Evolutionary conservation across 2,888 invertebrate species (phyloP).

Genomic region (Marasmarcha lunaedactyla): DNA sequence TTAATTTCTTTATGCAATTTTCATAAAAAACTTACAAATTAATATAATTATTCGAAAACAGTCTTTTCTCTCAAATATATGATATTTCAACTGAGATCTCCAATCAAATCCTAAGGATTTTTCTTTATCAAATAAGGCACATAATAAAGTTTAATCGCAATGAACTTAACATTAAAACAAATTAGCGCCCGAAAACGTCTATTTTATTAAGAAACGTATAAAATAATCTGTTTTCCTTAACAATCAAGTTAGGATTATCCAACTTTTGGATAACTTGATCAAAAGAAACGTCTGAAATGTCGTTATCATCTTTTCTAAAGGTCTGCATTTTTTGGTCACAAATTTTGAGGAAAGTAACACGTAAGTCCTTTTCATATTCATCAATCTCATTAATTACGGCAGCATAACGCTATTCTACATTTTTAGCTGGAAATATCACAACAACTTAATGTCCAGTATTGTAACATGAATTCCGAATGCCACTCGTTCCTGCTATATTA

Average conservation of each 20-base stretch:
- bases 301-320: slow-evolving; percentile 6
- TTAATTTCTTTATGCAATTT: not conserved
- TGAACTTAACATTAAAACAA: too few species aligned
- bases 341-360: slow-evolving; percentile 8
- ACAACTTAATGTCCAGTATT: slow-evolving; percentile 1
- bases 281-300: too few species aligned
- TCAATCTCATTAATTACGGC: too few species aligned
- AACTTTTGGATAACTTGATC: too few species aligned
- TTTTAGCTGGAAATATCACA: slow-evolving; percentile 3
- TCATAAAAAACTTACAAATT: not conserved
- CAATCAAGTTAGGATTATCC: too few species aligned
- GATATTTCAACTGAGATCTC: too few species aligned
- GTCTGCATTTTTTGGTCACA: slow-evolving; percentile 6
- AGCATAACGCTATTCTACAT: slow-evolving; percentile 6
- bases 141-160: too few species aligned
- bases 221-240: too few species aligned
- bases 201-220: not conserved
- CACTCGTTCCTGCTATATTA: slow-evolving; percentile 2
- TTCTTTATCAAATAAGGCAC: not conserved
- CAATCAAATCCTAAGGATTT: too few species aligned
- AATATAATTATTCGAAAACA: not conserved
- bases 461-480: too few species aligned
- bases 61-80: too few species aligned
- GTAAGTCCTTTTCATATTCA: slow-evolving; percentile 5
- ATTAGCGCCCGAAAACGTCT: slow-evolving; percentile 4